Conservation (phyloP, 1,140 invertebrate species). For the Plectus sambesii region DNA sequence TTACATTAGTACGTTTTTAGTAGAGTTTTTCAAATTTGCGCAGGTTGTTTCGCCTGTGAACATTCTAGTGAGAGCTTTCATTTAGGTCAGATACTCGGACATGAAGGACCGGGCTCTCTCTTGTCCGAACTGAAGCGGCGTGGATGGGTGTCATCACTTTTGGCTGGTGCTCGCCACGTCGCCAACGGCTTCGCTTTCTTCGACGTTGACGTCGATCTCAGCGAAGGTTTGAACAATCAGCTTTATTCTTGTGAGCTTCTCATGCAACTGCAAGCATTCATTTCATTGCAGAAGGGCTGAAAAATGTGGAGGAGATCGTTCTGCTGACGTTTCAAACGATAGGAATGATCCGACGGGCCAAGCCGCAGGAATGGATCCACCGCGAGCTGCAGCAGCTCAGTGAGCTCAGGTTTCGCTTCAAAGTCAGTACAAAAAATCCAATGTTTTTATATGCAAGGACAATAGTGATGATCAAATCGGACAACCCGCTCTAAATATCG, state of each 20-base stretch:
- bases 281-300: slow-evolving; percentile 67
- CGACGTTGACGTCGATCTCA: slow-evolving; percentile 73
- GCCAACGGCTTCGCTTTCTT: slow-evolving; percentile 80
- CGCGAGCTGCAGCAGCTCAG: slow-evolving; percentile 69
- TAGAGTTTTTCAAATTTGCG: too few species aligned
- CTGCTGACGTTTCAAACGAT: slow-evolving; percentile 65
- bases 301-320: slow-evolving; percentile 72
- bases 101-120: slow-evolving; percentile 82
- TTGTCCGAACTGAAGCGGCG: slow-evolving; percentile 69
- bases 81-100: slow-evolving; percentile 72
- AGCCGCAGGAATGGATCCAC: slow-evolving; percentile 74
- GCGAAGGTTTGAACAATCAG: too few species aligned
- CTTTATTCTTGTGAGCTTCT: too few species aligned
- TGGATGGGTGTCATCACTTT: slow-evolving; percentile 79
- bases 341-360: slow-evolving; percentile 62
- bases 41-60: too few species aligned
- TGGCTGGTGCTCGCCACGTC: slow-evolving; percentile 61
- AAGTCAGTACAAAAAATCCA: too few species aligned
- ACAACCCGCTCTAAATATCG: too few species aligned
- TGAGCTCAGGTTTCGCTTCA: slow-evolving; percentile 72
- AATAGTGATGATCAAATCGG: too few species aligned
- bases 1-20: slow-evolving; percentile 60
- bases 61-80: not conserved
- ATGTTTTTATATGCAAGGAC: too few species aligned
- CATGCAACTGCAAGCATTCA: too few species aligned